Percentiles rank a stretch among this genome's conserved stretches.
Evolutionary conservation across 1,140 invertebrate genomes (phyloP).

Genomic region (Ruditapes philippinarum): DNA sequence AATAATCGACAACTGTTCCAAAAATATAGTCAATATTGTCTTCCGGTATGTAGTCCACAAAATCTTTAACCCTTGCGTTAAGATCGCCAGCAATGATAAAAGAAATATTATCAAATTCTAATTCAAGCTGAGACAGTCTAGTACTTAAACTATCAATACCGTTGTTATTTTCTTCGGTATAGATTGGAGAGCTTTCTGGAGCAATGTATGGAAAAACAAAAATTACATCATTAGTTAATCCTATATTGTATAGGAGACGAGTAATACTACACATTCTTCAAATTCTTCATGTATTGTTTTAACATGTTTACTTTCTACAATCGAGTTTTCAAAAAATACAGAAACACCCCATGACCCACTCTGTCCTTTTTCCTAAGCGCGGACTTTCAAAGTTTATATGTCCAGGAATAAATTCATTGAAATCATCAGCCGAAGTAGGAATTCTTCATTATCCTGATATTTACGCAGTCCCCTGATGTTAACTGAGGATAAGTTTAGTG

Average conservation of each 20-base stretch:
- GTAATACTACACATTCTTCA: conserved; percentile 29
- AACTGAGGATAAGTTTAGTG: neutral
- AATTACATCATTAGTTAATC: neutral
- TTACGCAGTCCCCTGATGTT: neutral
- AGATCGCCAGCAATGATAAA: conserved; percentile 8
- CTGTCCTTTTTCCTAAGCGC: neutral
- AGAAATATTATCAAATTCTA: neutral
- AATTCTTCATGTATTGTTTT: conserved; percentile 13
- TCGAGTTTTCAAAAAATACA: neutral
- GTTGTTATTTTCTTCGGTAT: conserved; percentile 3
- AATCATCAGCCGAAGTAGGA: neutral
- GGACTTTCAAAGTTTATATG: neutral
- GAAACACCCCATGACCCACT: neutral
- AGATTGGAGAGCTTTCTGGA: conserved; percentile 20
- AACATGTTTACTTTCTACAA: neutral
- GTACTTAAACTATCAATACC: neutral
- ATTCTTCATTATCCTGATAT: neutral
- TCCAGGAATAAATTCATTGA: neutral
- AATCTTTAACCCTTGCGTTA: conserved; percentile 12
- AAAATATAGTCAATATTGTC: conserved; percentile 3
- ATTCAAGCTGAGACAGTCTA: neutral
- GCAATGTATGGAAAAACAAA: conserved; percentile 14
- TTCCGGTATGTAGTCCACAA: neutral
- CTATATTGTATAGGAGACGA: neutral
- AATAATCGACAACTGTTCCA: neutral